Evolutionary conservation across 1,140 invertebrate genomes (phyloP).

Genomic region (Scaptomyza montana): DNA sequence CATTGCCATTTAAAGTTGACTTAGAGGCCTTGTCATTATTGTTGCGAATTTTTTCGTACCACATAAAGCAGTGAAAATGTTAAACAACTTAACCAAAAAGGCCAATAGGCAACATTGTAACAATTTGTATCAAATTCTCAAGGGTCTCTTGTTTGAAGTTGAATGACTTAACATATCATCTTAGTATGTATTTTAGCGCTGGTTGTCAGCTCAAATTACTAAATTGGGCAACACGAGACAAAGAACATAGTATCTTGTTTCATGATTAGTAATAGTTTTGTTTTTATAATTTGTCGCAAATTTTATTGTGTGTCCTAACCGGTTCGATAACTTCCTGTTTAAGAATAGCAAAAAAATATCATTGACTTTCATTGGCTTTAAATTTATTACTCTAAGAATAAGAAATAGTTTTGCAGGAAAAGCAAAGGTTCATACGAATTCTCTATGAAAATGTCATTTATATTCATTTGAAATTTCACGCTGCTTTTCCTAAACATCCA

Average conservation of each 20-base stretch:
- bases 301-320: neutral
- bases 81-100: conserved; percentile 43
- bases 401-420: neutral
- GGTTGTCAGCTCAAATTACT: conserved; percentile 13
- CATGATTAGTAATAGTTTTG: too few species aligned
- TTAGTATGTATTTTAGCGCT: neutral
- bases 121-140: conserved; percentile 70
- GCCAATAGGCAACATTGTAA: conserved; percentile 49
- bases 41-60: conserved; percentile 15
- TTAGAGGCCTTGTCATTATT: conserved; percentile 50
- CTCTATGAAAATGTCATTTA: conserved; percentile 2
- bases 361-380: too few species aligned
- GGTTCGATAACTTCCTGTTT: neutral
- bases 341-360: too few species aligned
- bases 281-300: conserved; percentile 1
- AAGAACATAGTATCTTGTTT: neutral
- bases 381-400: neutral
- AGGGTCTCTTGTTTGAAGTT: conserved; percentile 60
- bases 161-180: conserved; percentile 46
- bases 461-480: conserved; percentile 11
- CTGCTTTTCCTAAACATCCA: conserved; percentile 9
- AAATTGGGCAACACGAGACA: conserved; percentile 1
- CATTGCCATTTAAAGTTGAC: conserved; percentile 63
- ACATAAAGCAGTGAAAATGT: conserved; percentile 49
- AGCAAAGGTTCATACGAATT: neutral